These are phyloP conservation scores for Embiotoca jacksoni DNA, from an alignment of 2,113 vertebrate species.

Conservation along the genomic window DNA sequence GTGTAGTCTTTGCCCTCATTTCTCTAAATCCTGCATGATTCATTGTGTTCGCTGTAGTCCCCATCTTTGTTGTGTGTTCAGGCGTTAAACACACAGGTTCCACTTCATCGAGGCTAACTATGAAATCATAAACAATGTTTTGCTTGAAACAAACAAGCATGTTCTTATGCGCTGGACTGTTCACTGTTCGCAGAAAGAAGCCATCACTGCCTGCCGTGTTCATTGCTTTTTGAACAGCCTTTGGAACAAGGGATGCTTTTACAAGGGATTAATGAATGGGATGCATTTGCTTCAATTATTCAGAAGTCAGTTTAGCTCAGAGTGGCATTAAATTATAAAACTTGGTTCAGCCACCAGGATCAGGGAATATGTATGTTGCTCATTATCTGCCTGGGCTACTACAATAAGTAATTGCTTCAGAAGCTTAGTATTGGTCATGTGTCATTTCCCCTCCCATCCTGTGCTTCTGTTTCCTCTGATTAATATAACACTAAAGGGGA, in stretches of 20 bases:
- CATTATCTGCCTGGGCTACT: constrained; percentile 67
- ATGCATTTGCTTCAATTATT: constrained; percentile 69
- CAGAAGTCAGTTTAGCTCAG: constrained; percentile 65
- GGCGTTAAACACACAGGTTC: constrained; percentile 62
- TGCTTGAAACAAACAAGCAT: constrained; percentile 52
- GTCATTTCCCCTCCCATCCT: constrained; percentile 55
- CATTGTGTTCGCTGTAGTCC: not conserved
- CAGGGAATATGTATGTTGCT: constrained; percentile 55
- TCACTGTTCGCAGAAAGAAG: constrained; percentile 44
- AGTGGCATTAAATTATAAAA: constrained; percentile 68
- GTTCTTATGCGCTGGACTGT: constrained; percentile 33
- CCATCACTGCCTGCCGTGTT: constrained; percentile 32
- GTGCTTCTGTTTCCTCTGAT: constrained; percentile 54
- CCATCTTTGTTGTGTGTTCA: constrained; percentile 57
- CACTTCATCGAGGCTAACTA: constrained; percentile 42
- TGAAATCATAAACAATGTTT: constrained; percentile 59
- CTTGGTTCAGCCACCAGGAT: constrained; percentile 40
- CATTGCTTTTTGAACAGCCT: constrained; percentile 45
- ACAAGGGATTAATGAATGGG: constrained; percentile 67
- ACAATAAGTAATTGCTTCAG: constrained; percentile 66
- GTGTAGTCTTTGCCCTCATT: constrained; percentile 5
- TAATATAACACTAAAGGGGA: constrained; percentile 42
- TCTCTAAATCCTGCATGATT: constrained; percentile 12
- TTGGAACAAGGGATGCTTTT: constrained; percentile 61
- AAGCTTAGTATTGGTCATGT: constrained; percentile 62